phyloP scores from a whole-genome alignment of 2,113 vertebrate genomes.

The Phainopepla nitens region DNA sequence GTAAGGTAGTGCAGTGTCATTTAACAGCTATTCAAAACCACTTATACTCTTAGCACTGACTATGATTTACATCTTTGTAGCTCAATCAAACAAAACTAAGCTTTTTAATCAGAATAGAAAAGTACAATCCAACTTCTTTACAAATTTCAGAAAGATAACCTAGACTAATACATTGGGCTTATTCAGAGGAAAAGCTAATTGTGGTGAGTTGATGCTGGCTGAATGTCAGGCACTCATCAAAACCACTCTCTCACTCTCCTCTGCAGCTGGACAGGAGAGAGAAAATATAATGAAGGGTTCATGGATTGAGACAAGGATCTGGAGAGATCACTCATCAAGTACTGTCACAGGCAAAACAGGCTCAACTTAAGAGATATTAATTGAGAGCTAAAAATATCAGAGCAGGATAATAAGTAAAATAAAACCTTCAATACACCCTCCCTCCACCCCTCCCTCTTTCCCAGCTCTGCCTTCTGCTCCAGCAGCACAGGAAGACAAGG shows the following conservation, averaged over 20 bases:
- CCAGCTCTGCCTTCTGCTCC: background rate
- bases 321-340: background rate
- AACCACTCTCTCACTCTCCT: background rate
- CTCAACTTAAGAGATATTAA: background rate
- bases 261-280: background rate
- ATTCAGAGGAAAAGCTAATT: background rate
- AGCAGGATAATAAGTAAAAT: background rate
- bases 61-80: background rate
- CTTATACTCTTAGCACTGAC: background rate
- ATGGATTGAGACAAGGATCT: background rate
- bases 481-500: background rate
- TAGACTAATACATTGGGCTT: background rate
- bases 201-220: background rate
- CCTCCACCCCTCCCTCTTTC: background rate
- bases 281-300: background rate
- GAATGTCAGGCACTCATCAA: background rate
- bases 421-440: background rate
- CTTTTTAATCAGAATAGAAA: background rate
- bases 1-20: background rate
- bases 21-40: background rate
- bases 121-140: background rate
- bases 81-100: background rate
- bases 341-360: background rate
- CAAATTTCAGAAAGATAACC: background rate
- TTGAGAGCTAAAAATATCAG: background rate